Evolutionary conservation across 2,888 invertebrate species (phyloP), one percentile per base, ranked within the genome.

Genomic region (Desoria tigrina): DNA sequence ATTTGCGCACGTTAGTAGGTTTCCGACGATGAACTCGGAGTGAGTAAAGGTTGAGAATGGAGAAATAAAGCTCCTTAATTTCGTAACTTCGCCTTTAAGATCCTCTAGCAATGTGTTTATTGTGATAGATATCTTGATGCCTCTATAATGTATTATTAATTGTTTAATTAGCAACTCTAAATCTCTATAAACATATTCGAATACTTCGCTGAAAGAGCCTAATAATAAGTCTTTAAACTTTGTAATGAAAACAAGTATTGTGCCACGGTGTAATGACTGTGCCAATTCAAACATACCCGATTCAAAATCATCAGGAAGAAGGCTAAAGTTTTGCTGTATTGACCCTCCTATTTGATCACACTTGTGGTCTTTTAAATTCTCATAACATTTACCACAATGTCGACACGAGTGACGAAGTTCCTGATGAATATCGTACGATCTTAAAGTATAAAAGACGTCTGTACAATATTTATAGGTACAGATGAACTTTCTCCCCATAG

Each of bases 181-280:
- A 21, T 42, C 42, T 37, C 23, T 21, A n/a, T 23, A 57, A n/a
- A 37, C 21, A 23, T 57, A 57, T 24, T 57, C 57, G 23, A 39
- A 57, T 7, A 21, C 23, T 6, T 57, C 42, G 21, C 21, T 23
- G 23, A 57, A 57, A 14, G 57, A 57, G 2, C 23, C 42, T 23
- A 57, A 42, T 37, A 42, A 7, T 18, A 42, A 21, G 4, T 32
- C 55, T 26, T 51, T 51, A 37, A 55, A 28, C 6, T 28, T 21
- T 6, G 27, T 6, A 9, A 14, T 4, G 21, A 57, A 42, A 23
- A 42, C 24, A 18, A 55, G 7, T 18, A 55, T 18, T 3, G 32
- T 32, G 3, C 55, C 28, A 9, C 28, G 4, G 23, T 28, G 32
- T 18, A 55, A 4, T 14, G 18, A 16, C 18, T 24, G 32, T 3